Base-by-base conservation (phyloP, 2,797 vertebrate species). In the Lacerta viridis region DNA sequence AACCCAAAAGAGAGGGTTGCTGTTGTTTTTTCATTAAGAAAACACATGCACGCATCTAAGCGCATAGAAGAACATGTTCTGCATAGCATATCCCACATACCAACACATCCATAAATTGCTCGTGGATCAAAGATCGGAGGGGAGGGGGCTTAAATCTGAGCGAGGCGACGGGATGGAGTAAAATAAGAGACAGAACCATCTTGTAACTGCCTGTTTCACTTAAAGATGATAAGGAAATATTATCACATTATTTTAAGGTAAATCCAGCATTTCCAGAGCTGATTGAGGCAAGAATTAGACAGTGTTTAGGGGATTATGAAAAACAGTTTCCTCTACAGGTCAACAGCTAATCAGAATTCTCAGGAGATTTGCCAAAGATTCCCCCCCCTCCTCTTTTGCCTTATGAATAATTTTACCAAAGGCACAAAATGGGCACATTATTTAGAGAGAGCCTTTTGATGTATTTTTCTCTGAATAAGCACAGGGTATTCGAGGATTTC, bases 341-440 rank as follows among this genome's bases (percentile, higher is more conserved):
- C 98, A 99, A 98, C 98, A 98, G 97, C 98, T 99, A 98, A 99
- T 99, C 98, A 98, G 98, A 98, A 98, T 96, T 97, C 98, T 98
- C 98, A 95, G 88, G 98, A 98, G 98, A 98, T 98, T 97, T 97
- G 97, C 96, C 97, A 96, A 97, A 97, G 97, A 98, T 98, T 98
- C 13, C n/a, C 29, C 46, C 46, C 29, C 46, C 43, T 13, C 43
- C n/a, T 71, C 13, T 97, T 97, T 91, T 93, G 97, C 97, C 98
- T 98, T 98, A 98, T 99, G 98, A 99, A 99, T 99, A 98, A 98
- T 98, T 99, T 98, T 97, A 99, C 98, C 98, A 97, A 98, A 98
- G 98, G 98, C 98, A 94, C 97, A 96, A 97, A 97, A 96, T 93
- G 97, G 98, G 97, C 97, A 97, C 97, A 98, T 98, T 98, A 98